phyloP scores from a whole-genome alignment of 1,140 invertebrate genomes.

The Hylaeus volcanicus region DNA sequence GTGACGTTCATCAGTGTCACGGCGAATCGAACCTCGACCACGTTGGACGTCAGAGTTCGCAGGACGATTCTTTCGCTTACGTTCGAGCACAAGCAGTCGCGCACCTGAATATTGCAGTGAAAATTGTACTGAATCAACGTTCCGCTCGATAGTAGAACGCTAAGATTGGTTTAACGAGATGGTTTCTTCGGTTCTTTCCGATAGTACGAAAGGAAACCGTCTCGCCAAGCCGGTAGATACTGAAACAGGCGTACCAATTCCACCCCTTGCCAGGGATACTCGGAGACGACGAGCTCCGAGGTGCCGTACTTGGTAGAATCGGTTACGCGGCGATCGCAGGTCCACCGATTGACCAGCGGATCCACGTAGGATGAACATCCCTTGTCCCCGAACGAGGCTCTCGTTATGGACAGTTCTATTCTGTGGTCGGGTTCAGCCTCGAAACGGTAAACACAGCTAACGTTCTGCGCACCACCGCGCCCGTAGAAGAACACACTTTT shows the following conservation, averaged over 20 bases:
- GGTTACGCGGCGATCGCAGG: conserved; percentile 81
- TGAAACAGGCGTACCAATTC: conserved; percentile 78
- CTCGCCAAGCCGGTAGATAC: not conserved
- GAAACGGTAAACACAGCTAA: conserved; percentile 89
- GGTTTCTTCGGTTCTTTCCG: not conserved
- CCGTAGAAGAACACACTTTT: conserved; percentile 91
- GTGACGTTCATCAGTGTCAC: conserved; percentile 90
- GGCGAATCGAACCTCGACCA: conserved; percentile 87
- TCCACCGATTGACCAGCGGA: conserved; percentile 84
- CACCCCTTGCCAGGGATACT: conserved; percentile 88
- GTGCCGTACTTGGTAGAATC: conserved; percentile 75
- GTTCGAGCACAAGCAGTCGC: conserved; percentile 89
- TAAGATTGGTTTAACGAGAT: not conserved
- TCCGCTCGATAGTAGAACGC: too few relatives aligned
- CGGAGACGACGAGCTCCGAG: conserved; percentile 85
- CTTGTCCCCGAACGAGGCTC: conserved; percentile 85
- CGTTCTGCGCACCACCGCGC: conserved; percentile 87
- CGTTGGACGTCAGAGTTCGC: conserved; percentile 84
- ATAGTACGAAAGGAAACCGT: too few relatives aligned
- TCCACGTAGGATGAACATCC: conserved; percentile 85
- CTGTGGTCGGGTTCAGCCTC: conserved; percentile 85
- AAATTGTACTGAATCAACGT: not conserved
- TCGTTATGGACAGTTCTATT: conserved; percentile 84
- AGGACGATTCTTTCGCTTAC: conserved; percentile 82
- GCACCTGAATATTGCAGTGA: conserved; percentile 46